Conservation (phyloP, 2,888 invertebrate genomes). For the Lasiommata megera region DNA sequence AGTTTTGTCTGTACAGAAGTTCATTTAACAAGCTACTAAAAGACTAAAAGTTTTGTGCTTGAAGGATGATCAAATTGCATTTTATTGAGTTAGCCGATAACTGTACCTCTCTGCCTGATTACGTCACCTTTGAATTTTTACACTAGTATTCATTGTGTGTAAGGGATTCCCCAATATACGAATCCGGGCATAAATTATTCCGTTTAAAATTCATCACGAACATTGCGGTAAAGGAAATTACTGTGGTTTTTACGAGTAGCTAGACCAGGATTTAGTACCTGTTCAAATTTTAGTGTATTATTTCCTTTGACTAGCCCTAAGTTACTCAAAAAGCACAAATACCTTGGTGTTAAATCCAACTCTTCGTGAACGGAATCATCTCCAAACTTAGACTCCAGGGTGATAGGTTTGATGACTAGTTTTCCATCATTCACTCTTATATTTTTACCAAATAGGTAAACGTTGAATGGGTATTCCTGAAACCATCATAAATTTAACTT, state of each 20-base stretch:
- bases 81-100: too few species aligned
- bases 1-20: too few species aligned
- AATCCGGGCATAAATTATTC: not conserved
- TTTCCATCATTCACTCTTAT: conserved; percentile 77
- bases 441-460: conserved; percentile 81
- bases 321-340: too few species aligned
- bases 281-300: not conserved
- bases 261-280: too few species aligned
- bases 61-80: too few species aligned
- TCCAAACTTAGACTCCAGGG: conserved; percentile 78
- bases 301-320: too few species aligned
- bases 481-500: not conserved
- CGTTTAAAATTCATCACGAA: not conserved
- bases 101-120: too few species aligned
- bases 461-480: conserved; percentile 87
- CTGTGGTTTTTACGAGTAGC: not conserved
- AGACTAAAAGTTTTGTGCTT: too few species aligned
- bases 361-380: conserved; percentile 66
- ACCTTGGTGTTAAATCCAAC: conserved; percentile 65
- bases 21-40: too few species aligned
- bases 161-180: not conserved
- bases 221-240: not conserved
- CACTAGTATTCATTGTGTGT: too few species aligned
- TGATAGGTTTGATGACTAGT: conserved; percentile 82
- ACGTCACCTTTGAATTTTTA: too few species aligned